These are phyloP conservation scores for Sarcophilus harrisii DNA, from an alignment of 2,797 vertebrate genomes.

Conservation along the genomic window DNA sequence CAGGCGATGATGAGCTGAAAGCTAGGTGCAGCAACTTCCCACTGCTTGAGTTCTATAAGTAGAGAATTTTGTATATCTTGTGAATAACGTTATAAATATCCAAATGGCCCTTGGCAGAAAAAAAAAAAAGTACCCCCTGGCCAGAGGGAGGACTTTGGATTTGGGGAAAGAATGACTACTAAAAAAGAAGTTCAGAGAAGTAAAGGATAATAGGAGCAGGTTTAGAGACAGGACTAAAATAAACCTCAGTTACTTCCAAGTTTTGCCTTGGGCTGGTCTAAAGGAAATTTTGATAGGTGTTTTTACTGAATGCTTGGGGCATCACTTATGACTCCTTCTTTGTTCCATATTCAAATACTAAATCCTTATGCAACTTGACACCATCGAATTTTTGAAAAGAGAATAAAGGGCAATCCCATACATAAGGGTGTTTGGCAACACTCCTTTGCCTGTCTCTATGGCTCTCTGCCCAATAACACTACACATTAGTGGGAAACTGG, in stretches of 20 bases:
- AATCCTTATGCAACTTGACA: not conserved
- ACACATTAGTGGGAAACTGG: not conserved
- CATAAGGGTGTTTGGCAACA: not conserved
- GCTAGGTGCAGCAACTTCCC: no score
- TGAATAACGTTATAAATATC: no score
- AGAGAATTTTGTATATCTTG: no score
- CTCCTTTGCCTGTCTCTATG: not conserved
- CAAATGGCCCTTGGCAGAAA: no score
- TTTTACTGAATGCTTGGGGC: not conserved
- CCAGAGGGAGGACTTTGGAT: not conserved
- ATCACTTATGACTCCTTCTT: not conserved
- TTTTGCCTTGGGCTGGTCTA: not conserved
- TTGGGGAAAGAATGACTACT: not conserved
- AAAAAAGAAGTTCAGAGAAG: not conserved
- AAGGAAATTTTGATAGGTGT: not conserved
- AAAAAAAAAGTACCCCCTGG: no score
- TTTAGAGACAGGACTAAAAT: not conserved
- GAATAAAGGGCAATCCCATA: not conserved
- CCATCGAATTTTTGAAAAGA: not conserved
- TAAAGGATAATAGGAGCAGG: not conserved
- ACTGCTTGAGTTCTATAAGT: no score
- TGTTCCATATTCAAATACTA: not conserved
- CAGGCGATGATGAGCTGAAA: no score
- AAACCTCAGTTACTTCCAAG: not conserved
- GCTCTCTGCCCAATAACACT: not conserved